Evolutionary conservation across 2,113 vertebrate genomes (phyloP), one percentile per base, ranked within the genome.

Genomic region (Tychaedon coryphoeus): DNA sequence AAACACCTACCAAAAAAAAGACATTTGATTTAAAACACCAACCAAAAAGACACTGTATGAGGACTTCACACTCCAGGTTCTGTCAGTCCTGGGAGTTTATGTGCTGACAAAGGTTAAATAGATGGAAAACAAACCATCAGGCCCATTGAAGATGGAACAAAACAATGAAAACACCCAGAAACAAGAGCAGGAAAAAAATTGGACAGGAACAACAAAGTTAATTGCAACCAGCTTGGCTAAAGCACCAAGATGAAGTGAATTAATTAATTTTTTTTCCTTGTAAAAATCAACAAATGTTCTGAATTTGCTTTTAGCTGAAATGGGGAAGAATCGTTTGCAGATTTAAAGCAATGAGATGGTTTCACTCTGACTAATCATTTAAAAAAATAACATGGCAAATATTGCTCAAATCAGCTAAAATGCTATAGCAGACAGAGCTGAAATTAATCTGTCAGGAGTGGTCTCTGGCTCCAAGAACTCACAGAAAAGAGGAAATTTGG

Each of bases 221-320:
- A 86, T 86, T 67, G n/a, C 25, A 43, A 43, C 54, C 54, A 88
- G 57, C 38, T 80, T 95, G 48, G 53, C 66, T 40, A 78, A 88
- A 66, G 29, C 25, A 88, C n/a, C 38, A 5, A 54, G 29, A 66
- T 48, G 28, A 17, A 83, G 62, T 5, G 23, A 77, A 20, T 23
- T 19, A 3, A n/a, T 56, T 62, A 23, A 33, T 38, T 77, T 38
- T 51, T 25, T 62, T 45, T 5, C 29, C 38, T 58, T 50, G 33
- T 72, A 50, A 86, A 92, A 92, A 65, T 28, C 74, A 92, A 65
- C 43, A 8, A 29, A 16, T 76, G 48, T 62, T 72, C 71, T 86
- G 76, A 91, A 66, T 90, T 83, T 79, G 36, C n/a, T 91, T 86
- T 90, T 43, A 54, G 73, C 71, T 84, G 84, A 74, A 96, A 47